Evolutionary conservation across 2,888 invertebrate genomes (phyloP).

Genomic region (Lochmaea capreae): DNA sequence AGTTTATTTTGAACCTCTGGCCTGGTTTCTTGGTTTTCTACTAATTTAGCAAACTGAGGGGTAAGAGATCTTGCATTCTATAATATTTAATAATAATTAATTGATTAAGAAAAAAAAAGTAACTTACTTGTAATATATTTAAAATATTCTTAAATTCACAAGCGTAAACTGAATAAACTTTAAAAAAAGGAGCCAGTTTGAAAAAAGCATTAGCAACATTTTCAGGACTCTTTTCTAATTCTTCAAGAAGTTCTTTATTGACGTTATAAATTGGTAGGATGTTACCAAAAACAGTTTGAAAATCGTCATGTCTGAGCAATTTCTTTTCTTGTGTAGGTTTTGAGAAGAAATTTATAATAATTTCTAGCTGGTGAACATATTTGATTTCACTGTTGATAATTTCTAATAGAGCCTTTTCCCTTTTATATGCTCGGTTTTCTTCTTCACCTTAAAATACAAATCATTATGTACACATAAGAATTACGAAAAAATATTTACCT

Average conservation of each 20-base stretch:
- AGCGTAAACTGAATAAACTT: constrained; percentile 82
- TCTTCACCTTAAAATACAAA: constrained; percentile 49
- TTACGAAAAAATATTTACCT: constrained; percentile 38
- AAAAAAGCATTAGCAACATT: constrained; percentile 76
- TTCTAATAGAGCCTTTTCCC: constrained; percentile 73
- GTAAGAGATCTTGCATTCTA: constrained; percentile 69
- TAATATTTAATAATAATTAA: too few relatives aligned
- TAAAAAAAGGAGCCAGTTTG: constrained; percentile 80
- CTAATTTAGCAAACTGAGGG: constrained; percentile 69
- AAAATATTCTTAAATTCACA: constrained; percentile 77
- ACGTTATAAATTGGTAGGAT: constrained; percentile 74
- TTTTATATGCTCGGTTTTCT: constrained; percentile 59
- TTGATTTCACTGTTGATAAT: constrained; percentile 77
- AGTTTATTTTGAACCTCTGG: constrained; percentile 79
- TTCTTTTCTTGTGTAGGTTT: constrained; percentile 69
- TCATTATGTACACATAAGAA: neutral
- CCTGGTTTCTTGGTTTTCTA: constrained; percentile 73
- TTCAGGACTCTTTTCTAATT: constrained; percentile 69
- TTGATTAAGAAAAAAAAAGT: too few relatives aligned
- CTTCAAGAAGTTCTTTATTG: constrained; percentile 72
- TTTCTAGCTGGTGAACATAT: constrained; percentile 76
- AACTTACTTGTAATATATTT: constrained; percentile 70
- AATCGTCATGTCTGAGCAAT: constrained; percentile 67
- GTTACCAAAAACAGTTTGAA: constrained; percentile 72
- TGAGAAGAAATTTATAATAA: constrained; percentile 74